Evolutionary conservation across 2,888 invertebrate genomes (phyloP), one percentile per base, ranked within the genome.

Genomic region (Lycocerus yunnanus): DNA sequence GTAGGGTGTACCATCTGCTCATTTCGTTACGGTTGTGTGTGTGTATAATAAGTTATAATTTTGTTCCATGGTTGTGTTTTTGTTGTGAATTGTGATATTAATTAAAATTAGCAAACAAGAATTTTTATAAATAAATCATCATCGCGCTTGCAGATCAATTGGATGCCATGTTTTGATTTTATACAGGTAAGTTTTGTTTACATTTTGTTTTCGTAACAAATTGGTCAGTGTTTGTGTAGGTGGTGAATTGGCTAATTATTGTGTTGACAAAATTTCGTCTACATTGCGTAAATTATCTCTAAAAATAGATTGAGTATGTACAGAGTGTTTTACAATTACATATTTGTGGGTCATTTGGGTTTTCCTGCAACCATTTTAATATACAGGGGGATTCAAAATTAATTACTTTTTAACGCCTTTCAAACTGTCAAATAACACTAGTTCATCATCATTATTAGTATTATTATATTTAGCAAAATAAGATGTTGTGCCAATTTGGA

Each of bases 31-130:
- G 61, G 61, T 63, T 63, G 61, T 63, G 61, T 63, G 15, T 15
- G 61, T 18, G 13, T 16, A 20, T n/a, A 63, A 18, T 63, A 18
- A 63, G 20, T 60, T 60, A 15, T 63, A 63, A 63, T 63, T 18
- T 60, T 16, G 15, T 60, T 63, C 20, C 13, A 20, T 63, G 61
- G 61, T 63, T 63, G 61, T 63, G 61, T 63, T 63, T n/a, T 63
- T 63, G 43, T 63, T 63, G 61, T 63, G 61, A 63, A n/a, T 63
- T 63, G 61, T 63, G 61, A 63, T 63, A 63, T 11, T 63, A 43
- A 43, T 43, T 27, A 27, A 27, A 27, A 27, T 27, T 43, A 43
- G n/a, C n/a, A 43, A 43, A 43, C 13, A n/a, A 43, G 43, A 43
- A 43, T 43, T 43, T 43, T 43, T 43, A 6, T n/a, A 43, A 43